Evolutionary conservation across 1,140 invertebrate species (phyloP).

Genomic region (Bilobella aurantiaca): DNA sequence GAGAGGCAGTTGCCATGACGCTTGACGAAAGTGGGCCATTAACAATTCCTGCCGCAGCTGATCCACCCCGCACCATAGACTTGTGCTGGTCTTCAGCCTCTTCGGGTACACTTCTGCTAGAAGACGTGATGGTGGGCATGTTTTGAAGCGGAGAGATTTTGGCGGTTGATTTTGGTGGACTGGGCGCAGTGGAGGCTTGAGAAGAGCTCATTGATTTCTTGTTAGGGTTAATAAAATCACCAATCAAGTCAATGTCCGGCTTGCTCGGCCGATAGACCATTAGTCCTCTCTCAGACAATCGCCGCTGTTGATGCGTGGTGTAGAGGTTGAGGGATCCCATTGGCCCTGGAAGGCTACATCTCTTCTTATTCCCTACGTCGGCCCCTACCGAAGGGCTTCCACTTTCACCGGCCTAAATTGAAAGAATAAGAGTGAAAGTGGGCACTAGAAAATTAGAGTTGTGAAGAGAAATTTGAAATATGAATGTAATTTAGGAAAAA

Average conservation of each 20-base stretch:
- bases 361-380: constrained; percentile 20
- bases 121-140: constrained; percentile 6
- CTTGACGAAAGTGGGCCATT: background rate
- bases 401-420: background rate
- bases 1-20: no score
- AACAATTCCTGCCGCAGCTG: background rate
- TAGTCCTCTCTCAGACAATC: constrained; percentile 31
- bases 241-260: constrained; percentile 34
- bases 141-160: no score
- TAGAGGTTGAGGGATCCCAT: constrained; percentile 28
- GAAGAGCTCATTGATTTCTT: constrained; percentile 16
- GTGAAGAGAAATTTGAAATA: no score
- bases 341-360: constrained; percentile 30
- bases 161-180: no score
- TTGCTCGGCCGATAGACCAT: constrained; percentile 32
- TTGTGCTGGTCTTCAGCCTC: no score
- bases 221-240: constrained; percentile 29
- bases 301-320: constrained; percentile 31
- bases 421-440: background rate
- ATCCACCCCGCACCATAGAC: no score
- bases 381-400: background rate
- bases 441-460: no score
- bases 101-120: background rate
- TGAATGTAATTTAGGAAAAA: no score
- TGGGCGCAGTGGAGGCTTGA: background rate